Percentiles rank a stretch among this genome's conserved stretches.
Evolutionary conservation across 2,888 invertebrate genomes (phyloP).

Genomic region (Chaetogeoica ovagalla): DNA sequence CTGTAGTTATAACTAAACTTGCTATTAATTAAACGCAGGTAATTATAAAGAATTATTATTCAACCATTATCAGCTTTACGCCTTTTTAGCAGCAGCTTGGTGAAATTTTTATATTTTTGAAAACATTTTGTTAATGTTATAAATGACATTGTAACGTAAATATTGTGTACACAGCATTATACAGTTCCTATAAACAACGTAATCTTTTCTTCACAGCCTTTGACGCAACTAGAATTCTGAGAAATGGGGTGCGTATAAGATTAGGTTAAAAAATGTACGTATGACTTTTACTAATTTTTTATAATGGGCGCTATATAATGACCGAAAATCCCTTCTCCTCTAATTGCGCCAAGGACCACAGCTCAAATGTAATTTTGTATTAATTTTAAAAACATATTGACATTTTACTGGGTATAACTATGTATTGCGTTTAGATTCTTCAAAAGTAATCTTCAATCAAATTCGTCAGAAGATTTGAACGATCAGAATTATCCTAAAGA

Average conservation of each 20-base stretch:
- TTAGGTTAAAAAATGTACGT: not conserved
- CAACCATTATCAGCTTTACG: not conserved
- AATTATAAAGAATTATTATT: slow-evolving; percentile 22
- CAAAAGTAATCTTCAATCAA: slow-evolving; percentile 69
- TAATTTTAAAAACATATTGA: slow-evolving; percentile 3
- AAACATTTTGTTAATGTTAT: not conserved
- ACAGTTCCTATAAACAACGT: not conserved
- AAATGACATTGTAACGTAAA: not conserved
- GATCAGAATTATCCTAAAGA: slow-evolving; percentile 53
- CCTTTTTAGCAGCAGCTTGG: slow-evolving; percentile 5
- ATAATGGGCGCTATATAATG: not conserved
- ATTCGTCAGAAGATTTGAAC: slow-evolving; percentile 62
- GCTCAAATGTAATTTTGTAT: slow-evolving; percentile 36
- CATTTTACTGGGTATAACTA: slow-evolving; percentile 19
- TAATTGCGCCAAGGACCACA: not conserved
- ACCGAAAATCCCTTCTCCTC: not conserved
- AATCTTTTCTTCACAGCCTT: not conserved
- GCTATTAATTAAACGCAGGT: slow-evolving; percentile 10
- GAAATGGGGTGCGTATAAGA: not conserved
- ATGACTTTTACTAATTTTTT: not conserved
- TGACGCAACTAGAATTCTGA: not conserved
- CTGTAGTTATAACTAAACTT: slow-evolving; percentile 21
- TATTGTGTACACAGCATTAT: not conserved
- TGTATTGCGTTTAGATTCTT: slow-evolving; percentile 60
- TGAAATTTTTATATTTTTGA: slow-evolving; percentile 10